Conservation (phyloP, 2,113 vertebrate species). For the Siniperca chuatsi region DNA sequence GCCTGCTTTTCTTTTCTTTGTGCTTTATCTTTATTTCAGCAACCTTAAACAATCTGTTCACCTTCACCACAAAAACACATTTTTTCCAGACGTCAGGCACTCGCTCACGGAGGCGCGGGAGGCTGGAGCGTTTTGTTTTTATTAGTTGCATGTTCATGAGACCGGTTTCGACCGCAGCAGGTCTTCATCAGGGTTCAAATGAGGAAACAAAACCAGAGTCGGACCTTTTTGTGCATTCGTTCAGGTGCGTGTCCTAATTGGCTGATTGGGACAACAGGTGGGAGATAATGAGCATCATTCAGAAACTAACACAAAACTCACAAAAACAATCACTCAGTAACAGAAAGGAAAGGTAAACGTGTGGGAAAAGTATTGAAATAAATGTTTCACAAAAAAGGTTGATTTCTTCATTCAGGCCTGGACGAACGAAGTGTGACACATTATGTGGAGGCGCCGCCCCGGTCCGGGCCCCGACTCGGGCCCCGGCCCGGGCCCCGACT, state of each 20-base stretch:
- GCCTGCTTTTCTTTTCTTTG: neutral
- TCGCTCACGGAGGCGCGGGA: too few relatives aligned
- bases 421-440: too few relatives aligned
- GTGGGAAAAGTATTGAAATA: too few relatives aligned
- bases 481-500: too few relatives aligned
- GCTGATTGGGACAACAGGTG: neutral
- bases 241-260: neutral
- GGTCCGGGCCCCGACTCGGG: too few relatives aligned
- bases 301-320: neutral
- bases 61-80: neutral
- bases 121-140: neutral
- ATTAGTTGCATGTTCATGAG: neutral
- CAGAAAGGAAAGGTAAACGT: too few relatives aligned
- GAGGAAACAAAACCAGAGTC: neutral
- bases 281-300: neutral
- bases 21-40: neutral
- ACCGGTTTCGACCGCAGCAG: neutral
- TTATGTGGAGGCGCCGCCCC: too few relatives aligned
- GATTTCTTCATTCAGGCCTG: too few relatives aligned
- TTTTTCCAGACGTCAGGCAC: too few relatives aligned
- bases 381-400: neutral
- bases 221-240: neutral
- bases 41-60: neutral
- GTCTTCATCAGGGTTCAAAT: neutral
- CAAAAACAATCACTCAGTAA: too few relatives aligned